Base-by-base conservation (phyloP, 2,888 invertebrate species). In the Panzeria rudis region DNA sequence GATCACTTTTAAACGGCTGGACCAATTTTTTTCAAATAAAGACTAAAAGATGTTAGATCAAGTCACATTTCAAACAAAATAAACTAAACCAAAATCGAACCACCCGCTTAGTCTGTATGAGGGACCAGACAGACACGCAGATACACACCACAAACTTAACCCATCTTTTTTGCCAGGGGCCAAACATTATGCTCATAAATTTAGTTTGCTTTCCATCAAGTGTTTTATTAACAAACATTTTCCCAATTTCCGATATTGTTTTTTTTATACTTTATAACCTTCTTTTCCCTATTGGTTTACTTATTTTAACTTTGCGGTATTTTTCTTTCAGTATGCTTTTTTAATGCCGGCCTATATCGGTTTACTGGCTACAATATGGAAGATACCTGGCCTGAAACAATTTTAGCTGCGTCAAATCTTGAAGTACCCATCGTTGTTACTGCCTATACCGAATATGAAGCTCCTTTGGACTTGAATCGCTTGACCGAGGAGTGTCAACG, bases 291-390 rank as follows among this genome's bases (percentile, higher is more conserved):
- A 1, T 35, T 61, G 38, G 6, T 38, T 5, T 5, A 20, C 17
- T 11, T 11, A 11, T 35, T 47, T 35, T 38, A 1, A 32, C 29
- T 11, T 1, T 32, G 0, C 11, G 23, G 3, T 25, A 1, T 8
- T 86, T 87, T 73, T 62, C 73, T 71, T 87, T 92, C 92, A 95
- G 95, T 96, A 7, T 96, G 96, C 87, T 94, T 95, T 29, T 96
- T 96, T 90, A 96, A 96, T 90, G 94, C 95, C 0, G 95, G 95
- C 62, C 93, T 96, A 7, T 95, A 96, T 88, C 93, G 96, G n/a
- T 92, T 93, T 0, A 95, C 95, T 0, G 94, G 95, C 0, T 95
- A 93, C 89, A 94, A 94, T 52, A 93, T 94, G 20, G 93, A 93
- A 66, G 95, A 96, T 88, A 94, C 94, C 0, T 96, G 96, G 96